phyloP scores from a whole-genome alignment of 2,113 vertebrate genomes.

The Triplophysa dalaica region DNA sequence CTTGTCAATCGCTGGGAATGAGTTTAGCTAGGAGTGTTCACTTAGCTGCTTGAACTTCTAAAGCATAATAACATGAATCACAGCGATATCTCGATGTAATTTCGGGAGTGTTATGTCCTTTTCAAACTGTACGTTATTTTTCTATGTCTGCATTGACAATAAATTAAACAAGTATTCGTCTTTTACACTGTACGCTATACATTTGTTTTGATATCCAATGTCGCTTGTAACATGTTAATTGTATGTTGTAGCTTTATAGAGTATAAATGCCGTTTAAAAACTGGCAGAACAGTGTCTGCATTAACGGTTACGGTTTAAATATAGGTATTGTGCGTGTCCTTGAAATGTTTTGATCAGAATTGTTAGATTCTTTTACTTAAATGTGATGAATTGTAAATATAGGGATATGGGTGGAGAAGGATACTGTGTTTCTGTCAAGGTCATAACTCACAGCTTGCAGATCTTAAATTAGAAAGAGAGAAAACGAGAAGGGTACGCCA shows the following conservation, averaged over 20 bases:
- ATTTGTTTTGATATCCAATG: background rate
- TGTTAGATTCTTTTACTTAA: background rate
- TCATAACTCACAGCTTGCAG: conserved; percentile 12
- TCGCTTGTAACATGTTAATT: background rate
- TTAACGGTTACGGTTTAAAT: background rate
- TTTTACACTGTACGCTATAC: background rate
- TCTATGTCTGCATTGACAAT: background rate
- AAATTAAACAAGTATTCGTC: background rate
- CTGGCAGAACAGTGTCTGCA: background rate
- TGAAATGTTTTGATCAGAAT: background rate
- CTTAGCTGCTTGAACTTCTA: conserved; percentile 7
- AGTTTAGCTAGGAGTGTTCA: background rate
- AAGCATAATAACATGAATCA: background rate
- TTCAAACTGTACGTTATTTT: background rate
- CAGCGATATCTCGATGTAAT: background rate
- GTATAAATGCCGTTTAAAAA: background rate
- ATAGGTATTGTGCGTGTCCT: background rate
- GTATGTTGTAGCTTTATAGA: background rate
- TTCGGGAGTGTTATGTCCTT: background rate
- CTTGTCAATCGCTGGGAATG: background rate
- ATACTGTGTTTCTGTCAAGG: background rate
- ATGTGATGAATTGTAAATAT: background rate
- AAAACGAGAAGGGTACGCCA: background rate
- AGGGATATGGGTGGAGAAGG: background rate
- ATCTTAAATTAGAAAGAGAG: conserved; percentile 24